These are phyloP conservation scores for Nansenia antarctica DNA, from an alignment of 2,113 vertebrate genomes.

Conservation along the genomic window DNA sequence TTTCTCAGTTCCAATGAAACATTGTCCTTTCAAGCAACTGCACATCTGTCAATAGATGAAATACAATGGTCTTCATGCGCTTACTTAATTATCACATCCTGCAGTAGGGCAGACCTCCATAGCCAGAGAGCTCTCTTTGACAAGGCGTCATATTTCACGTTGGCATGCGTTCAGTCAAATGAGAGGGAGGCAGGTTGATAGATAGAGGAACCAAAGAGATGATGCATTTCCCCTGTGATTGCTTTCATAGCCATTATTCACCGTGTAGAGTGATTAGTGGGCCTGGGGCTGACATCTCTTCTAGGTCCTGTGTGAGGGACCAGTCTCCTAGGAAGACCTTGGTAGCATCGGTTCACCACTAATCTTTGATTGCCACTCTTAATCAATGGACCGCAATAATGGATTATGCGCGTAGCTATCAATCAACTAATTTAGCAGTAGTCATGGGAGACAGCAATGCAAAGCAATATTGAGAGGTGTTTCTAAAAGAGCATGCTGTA, in stretches of 20 bases:
- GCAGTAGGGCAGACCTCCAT: constrained; percentile 21
- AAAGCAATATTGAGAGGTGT: constrained; percentile 33
- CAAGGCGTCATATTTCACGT: constrained; percentile 64
- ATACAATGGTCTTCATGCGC: constrained; percentile 50
- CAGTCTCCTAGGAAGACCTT: constrained; percentile 43
- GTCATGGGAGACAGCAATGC: constrained; percentile 29
- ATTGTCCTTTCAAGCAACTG: constrained; percentile 35
- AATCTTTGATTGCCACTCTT: constrained; percentile 50
- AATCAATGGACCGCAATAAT: constrained; percentile 57
- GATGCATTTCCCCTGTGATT: constrained; percentile 70
- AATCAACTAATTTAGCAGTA: constrained; percentile 32
- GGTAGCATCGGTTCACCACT: constrained; percentile 41
- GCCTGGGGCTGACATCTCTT: constrained; percentile 55
- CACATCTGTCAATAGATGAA: constrained; percentile 49
- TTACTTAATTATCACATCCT: constrained; percentile 63
- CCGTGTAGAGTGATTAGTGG: constrained; percentile 60
- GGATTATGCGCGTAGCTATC: constrained; percentile 54
- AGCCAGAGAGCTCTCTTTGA: constrained; percentile 44
- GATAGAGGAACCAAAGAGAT: constrained; percentile 58
- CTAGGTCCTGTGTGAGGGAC: constrained; percentile 28
- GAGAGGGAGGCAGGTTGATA: constrained; percentile 62
- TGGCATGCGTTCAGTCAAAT: constrained; percentile 66
- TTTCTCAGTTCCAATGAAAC: too few relatives aligned
- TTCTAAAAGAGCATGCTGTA: constrained; percentile 11
- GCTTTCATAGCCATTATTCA: constrained; percentile 69